Evolutionary conservation across 2,113 vertebrate genomes (phyloP), one percentile per base, ranked within the genome.

Genomic region (Phylloscopus trochilus): DNA sequence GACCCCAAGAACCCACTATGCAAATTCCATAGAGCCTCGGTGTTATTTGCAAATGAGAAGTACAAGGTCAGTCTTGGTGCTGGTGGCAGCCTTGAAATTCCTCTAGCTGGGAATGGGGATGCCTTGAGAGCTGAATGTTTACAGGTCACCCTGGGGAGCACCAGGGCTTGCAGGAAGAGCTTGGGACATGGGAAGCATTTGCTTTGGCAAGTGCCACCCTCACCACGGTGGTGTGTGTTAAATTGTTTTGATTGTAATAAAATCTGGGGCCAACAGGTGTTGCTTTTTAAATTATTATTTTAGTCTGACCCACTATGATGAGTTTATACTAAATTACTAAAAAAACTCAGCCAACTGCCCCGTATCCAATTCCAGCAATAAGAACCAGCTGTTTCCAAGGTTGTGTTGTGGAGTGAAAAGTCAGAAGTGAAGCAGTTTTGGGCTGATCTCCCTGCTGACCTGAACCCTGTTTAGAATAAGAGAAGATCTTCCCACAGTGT

Each of bases 1-100:
- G 99, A 99, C 95, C 99, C 99, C 83, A 99, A 99, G 97, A 99
- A 99, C 85, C 99, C 99, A 2, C 98, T 99, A 98, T 99, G 99
- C 99, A 99, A 99, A 98, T 99, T 99, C 98, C 99, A 99, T 86
- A 98, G 99, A 97, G 99, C 99, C 49, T 99, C 99, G 28, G 99
- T 99, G 92, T 98, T 99, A 80, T 99, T 99, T 94, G 99, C 99
- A 91, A 99, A 99, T 81, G 99, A 99, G 97, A 99, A 99, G 94
- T 99, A 99, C 96, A 99, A 99, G 99, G 99, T 99, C 96, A 96
- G 95, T 10, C 26, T 18, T 31, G 52, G 26, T 39, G 41, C 28
- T 11, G 0, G 3, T 5, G 60, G 66, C 52, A 73, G 4, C 59
- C 85, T 82, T 60, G 53, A 47, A 28, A 47, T 44, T 80, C 31